A percentile compares a stretch with the other conserved stretches of the same genome.
Conservation (phyloP, 2,797 vertebrate species). For the Chlorospingus semifuscus region DNA sequence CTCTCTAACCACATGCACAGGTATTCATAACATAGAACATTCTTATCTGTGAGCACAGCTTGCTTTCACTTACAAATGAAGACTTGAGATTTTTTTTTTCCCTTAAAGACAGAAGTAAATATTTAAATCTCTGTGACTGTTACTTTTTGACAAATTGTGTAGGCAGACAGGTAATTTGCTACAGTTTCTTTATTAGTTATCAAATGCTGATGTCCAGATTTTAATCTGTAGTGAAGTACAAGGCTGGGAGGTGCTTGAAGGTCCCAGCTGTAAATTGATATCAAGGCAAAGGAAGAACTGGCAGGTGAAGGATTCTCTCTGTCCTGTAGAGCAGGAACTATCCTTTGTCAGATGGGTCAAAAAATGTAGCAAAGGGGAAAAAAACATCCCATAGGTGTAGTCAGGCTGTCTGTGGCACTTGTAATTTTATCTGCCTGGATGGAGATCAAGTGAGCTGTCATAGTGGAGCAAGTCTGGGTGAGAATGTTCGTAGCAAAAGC, state of each 20-base stretch:
- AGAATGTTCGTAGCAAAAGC: neutral
- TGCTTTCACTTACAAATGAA: neutral
- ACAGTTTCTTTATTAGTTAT: neutral
- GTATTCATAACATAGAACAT: neutral
- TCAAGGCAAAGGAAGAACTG: neutral
- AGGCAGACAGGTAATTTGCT: neutral
- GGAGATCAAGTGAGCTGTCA: neutral
- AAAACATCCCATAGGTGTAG: accelerated
- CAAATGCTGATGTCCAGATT: neutral
- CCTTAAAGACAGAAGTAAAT: neutral
- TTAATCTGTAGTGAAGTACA: neutral
- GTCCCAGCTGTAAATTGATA: accelerated
- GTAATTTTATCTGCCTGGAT: neutral
- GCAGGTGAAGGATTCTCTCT: neutral
- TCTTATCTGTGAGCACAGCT: neutral
- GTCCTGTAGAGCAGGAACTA: neutral
- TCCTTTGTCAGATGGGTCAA: neutral
- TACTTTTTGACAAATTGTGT: neutral
- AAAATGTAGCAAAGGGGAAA: neutral
- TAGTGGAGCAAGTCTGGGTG: neutral
- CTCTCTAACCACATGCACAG: neutral
- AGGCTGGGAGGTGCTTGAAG: neutral
- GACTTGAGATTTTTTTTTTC: neutral
- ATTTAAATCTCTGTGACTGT: neutral
- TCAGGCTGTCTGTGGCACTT: neutral